Conservation (phyloP, 2,113 vertebrate genomes). For the Bubo blakistoni region DNA sequence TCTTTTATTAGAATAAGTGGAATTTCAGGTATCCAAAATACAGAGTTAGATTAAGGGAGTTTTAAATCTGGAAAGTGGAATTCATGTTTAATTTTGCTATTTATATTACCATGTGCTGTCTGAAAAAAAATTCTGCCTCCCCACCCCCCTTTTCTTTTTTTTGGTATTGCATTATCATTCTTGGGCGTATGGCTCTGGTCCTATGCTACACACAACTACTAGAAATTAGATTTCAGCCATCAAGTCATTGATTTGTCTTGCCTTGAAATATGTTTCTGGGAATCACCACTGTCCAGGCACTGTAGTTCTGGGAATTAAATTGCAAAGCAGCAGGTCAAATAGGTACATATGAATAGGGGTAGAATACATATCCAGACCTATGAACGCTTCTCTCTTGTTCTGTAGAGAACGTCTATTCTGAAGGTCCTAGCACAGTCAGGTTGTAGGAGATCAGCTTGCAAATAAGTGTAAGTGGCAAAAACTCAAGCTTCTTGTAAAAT, state of each 20-base stretch:
- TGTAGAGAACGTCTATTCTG: neutral
- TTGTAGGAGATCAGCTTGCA: neutral
- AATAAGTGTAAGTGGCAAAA: neutral
- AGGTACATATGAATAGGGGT: conserved; percentile 9
- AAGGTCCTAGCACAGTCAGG: neutral
- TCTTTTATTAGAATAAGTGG: neutral
- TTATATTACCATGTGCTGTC: neutral
- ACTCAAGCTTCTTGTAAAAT: neutral
- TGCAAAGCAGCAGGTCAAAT: conserved; percentile 34
- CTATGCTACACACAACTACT: conserved; percentile 2
- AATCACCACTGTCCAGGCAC: conserved; percentile 62
- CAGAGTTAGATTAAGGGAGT: neutral
- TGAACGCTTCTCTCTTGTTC: neutral
- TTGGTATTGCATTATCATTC: neutral
- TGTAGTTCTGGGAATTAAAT: conserved; percentile 63
- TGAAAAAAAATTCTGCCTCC: neutral
- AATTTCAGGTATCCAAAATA: neutral
- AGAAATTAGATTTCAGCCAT: conserved; percentile 71
- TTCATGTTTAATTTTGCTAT: neutral
- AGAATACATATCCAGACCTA: neutral
- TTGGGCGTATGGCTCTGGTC: neutral
- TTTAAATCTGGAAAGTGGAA: neutral
- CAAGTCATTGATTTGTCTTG: conserved; percentile 64
- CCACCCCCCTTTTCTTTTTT: accelerated
- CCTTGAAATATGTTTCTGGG: conserved; percentile 67